Conservation (phyloP, 2,888 invertebrate genomes). For the Xanthia togata region DNA sequence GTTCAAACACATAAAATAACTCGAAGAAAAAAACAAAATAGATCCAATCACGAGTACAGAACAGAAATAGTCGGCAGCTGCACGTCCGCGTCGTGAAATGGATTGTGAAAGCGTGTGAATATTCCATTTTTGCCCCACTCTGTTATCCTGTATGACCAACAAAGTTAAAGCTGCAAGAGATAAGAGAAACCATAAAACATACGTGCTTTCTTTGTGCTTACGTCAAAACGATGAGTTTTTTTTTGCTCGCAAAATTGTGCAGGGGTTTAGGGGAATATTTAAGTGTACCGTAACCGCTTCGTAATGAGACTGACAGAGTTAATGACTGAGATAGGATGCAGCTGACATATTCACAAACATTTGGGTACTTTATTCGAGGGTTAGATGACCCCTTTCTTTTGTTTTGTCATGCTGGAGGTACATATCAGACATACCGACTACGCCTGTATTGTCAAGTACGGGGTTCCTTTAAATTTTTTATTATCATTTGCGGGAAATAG, state of each 20-base stretch:
- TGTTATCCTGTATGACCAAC: conserved; percentile 76
- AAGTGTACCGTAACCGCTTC: conserved; percentile 27
- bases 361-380: conserved; percentile 15
- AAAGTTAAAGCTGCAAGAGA: conserved; percentile 75
- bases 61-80: too few species aligned
- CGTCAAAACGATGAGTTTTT: conserved; percentile 70
- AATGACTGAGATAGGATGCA: conserved; percentile 57
- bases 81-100: too few species aligned
- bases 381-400: conserved; percentile 25
- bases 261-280: conserved; percentile 37
- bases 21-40: too few species aligned
- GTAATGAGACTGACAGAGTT: conserved; percentile 48
- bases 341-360: conserved; percentile 48
- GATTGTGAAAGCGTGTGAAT: neutral
- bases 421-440: too few species aligned
- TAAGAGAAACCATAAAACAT: conserved; percentile 79
- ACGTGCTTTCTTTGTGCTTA: conserved; percentile 79
- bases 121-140: conserved; percentile 32
- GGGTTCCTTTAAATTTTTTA: too few species aligned
- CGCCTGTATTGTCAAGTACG: too few species aligned
- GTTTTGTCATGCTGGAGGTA: conserved; percentile 5
- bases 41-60: too few species aligned
- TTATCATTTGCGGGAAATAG: too few species aligned
- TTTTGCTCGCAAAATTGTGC: conserved; percentile 54
- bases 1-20: too few species aligned